Conservation (phyloP, 2,797 vertebrate species). For the Enteromius afrohamiltoni region DNA sequence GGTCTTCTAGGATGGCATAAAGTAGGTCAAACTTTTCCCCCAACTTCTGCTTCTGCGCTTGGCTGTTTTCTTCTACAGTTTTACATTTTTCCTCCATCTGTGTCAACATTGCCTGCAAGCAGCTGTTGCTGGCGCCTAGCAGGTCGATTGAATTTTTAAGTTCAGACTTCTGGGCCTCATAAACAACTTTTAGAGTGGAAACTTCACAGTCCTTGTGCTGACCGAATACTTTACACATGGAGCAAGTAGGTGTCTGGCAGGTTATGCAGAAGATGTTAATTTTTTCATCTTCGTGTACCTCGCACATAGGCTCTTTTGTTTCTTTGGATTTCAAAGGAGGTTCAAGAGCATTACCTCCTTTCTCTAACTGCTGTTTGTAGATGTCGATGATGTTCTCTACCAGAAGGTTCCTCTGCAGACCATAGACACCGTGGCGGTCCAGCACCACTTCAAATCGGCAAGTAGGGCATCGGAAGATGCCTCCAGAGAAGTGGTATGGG, state of each 20-base stretch:
- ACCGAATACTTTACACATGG: conserved; percentile 94
- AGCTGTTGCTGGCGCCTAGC: conserved; percentile 83
- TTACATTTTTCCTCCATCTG: conserved; percentile 85
- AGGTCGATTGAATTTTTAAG: conserved; percentile 86
- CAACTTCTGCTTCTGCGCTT: conserved; percentile 78
- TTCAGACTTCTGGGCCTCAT: conserved; percentile 86
- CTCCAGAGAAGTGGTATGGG: conserved; percentile 79
- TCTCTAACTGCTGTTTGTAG: conserved; percentile 87
- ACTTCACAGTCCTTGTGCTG: conserved; percentile 90
- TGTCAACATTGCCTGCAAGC: conserved; percentile 78
- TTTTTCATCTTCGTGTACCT: conserved; percentile 86
- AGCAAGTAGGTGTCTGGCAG: conserved; percentile 88
- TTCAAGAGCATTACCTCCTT: conserved; percentile 54
- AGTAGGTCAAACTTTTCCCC: conserved; percentile 82
- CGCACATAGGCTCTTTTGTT: conserved; percentile 79
- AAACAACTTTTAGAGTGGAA: conserved; percentile 80
- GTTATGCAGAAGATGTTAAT: conserved; percentile 93
- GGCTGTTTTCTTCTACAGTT: conserved; percentile 82
- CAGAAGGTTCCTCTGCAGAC: conserved; percentile 88
- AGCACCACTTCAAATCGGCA: conserved; percentile 89
- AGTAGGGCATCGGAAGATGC: conserved; percentile 88
- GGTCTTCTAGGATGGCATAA: conserved; percentile 82
- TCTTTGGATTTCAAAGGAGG: conserved; percentile 65
- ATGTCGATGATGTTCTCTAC: conserved; percentile 94
- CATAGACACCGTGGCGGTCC: conserved; percentile 89